phyloP scores from a whole-genome alignment of 2,888 invertebrate species.

The Unio pictorum region DNA sequence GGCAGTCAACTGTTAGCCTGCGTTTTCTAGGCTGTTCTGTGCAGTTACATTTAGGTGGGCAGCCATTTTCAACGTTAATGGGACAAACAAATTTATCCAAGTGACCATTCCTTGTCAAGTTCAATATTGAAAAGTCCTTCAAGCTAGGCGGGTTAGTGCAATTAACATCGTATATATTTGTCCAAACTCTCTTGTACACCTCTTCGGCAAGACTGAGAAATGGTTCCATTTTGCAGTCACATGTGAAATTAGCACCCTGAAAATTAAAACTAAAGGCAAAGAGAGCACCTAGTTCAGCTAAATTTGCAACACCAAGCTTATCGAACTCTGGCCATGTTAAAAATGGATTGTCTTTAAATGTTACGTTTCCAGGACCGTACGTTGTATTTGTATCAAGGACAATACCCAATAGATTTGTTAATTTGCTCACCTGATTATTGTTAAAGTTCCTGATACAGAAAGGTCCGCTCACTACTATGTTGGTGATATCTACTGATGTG shows the following conservation, averaged over 20 bases:
- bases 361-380: conserved; percentile 5
- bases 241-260: not conserved
- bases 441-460: conserved; percentile 6
- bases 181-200: conserved; percentile 1
- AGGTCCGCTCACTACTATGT: not conserved
- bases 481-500: too few relatives aligned
- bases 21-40: conserved; percentile 10
- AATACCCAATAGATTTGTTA: conserved; percentile 2
- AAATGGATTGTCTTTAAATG: conserved; percentile 1
- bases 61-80: not conserved
- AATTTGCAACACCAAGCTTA: conserved; percentile 7
- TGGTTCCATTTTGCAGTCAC: conserved; percentile 14
- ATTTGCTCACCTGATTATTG: conserved; percentile 2
- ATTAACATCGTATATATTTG: not conserved
- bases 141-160: conserved; percentile 6
- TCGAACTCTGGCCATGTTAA: conserved; percentile 4
- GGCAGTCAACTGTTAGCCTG: conserved; percentile 8
- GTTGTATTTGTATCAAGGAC: not conserved
- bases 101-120: conserved; percentile 1
- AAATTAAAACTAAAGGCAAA: conserved; percentile 4
- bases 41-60: conserved; percentile 8
- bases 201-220: not conserved
- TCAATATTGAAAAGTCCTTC: conserved; percentile 1
- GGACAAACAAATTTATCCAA: conserved; percentile 5
- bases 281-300: conserved; percentile 2